Conservation (phyloP, 2,113 vertebrate species). For the Semicossyphus pulcher region DNA sequence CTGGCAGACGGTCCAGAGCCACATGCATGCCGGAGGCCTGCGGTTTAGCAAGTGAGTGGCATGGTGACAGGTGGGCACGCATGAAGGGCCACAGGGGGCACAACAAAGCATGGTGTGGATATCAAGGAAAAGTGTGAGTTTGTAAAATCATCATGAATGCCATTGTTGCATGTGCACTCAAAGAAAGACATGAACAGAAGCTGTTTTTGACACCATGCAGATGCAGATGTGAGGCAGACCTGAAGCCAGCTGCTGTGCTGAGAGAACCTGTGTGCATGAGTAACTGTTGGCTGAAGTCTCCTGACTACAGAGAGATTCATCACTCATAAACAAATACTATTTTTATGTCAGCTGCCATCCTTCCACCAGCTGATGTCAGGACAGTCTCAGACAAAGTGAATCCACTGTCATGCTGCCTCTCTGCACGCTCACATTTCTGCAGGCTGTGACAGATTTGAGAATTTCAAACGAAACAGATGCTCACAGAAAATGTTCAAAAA, state of each 20-base stretch:
- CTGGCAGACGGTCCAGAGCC: slow-evolving; percentile 98
- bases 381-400: slow-evolving; percentile 28
- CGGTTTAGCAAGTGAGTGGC: slow-evolving; percentile 97
- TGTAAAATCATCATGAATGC: slow-evolving; percentile 41
- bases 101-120: slow-evolving; percentile 72
- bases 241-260: slow-evolving; percentile 24
- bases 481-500: slow-evolving; percentile 42
- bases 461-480: slow-evolving; percentile 44
- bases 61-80: slow-evolving; percentile 67
- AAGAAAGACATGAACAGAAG: slow-evolving; percentile 3
- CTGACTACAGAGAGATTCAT: slow-evolving; percentile 25
- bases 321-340: slow-evolving; percentile 40
- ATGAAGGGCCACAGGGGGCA: slow-evolving; percentile 70
- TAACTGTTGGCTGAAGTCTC: slow-evolving; percentile 17
- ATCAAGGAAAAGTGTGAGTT: slow-evolving; percentile 40
- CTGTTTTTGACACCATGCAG: slow-evolving; percentile 17
- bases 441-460: slow-evolving; percentile 34
- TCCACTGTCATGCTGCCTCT: slow-evolving; percentile 22
- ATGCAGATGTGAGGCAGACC: slow-evolving; percentile 4
- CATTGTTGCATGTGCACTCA: slow-evolving; percentile 44
- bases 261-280: slow-evolving; percentile 30
- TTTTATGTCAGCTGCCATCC: slow-evolving; percentile 33
- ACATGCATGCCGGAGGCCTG: slow-evolving; percentile 97
- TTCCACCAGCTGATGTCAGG: slow-evolving; percentile 34
- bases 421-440: slow-evolving; percentile 38